These are phyloP conservation scores for Heliconius aoede DNA, from an alignment of 2,888 invertebrate species.

Conservation along the genomic window DNA sequence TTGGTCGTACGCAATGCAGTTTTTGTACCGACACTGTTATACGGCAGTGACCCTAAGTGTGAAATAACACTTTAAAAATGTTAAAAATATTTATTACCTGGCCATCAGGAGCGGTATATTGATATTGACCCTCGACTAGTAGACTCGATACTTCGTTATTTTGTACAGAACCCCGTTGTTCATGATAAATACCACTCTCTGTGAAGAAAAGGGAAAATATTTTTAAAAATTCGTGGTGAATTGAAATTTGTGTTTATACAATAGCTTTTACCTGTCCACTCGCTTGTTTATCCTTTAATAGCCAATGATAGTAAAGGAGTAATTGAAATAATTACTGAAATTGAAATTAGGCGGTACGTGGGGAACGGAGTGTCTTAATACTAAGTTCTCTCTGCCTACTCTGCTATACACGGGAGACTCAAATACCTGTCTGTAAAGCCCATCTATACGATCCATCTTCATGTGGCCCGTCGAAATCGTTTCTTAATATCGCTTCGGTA, in stretches of 20 bases:
- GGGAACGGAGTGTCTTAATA: not conserved
- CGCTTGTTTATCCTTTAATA: too few species aligned
- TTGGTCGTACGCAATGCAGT: too few species aligned
- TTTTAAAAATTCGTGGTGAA: too few species aligned
- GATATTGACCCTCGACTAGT: conserved; percentile 72
- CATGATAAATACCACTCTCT: conserved; percentile 74
- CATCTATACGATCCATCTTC: conserved; percentile 68
- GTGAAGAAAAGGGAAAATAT: conserved; percentile 29
- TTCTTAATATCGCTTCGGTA: conserved; percentile 56
- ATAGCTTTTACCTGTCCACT: too few species aligned
- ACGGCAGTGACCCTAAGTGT: too few species aligned
- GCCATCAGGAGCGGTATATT: conserved; percentile 73
- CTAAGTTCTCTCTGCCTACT: not conserved
- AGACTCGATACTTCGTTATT: conserved; percentile 52
- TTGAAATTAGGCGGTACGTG: not conserved
- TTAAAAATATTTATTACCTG: conserved; percentile 59
- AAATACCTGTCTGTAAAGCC: conserved; percentile 66
- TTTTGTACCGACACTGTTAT: too few species aligned
- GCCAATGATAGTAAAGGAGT: not conserved
- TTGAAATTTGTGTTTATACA: too few species aligned
- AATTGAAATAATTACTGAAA: not conserved
- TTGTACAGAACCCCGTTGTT: conserved; percentile 61
- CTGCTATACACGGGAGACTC: not conserved
- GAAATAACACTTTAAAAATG: not conserved
- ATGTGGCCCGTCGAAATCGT: conserved; percentile 66